Conservation (phyloP, 2,797 vertebrate genomes). For the Lemur catta region DNA sequence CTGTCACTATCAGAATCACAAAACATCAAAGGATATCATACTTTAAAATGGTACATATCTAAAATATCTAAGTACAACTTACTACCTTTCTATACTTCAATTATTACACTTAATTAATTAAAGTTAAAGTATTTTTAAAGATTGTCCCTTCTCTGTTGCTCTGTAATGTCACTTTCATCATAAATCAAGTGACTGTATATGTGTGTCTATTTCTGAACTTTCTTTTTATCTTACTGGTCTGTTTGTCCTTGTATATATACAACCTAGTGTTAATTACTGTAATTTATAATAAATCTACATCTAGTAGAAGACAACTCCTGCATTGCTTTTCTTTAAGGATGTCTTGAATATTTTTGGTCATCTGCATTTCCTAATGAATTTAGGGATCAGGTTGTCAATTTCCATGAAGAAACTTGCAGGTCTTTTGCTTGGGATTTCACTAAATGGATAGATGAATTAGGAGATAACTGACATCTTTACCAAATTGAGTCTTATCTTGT, state of each 20-base stretch:
- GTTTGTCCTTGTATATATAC: background rate
- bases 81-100: background rate
- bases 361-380: background rate
- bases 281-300: background rate
- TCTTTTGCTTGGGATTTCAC: background rate
- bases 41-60: background rate
- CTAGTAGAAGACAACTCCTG: background rate
- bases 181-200: background rate
- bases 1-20: background rate
- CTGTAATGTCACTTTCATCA: background rate
- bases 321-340: background rate
- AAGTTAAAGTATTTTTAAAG: background rate
- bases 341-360: background rate
- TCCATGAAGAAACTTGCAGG: background rate
- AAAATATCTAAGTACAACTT: background rate
- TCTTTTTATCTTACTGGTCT: background rate
- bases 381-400: background rate
- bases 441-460: background rate
- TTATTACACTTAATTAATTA: background rate
- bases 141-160: background rate
- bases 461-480: background rate
- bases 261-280: background rate
- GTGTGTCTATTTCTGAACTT: background rate
- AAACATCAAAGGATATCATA: background rate
- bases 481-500: background rate